Evolutionary conservation across 2,113 vertebrate genomes (phyloP), one percentile per base, ranked within the genome.

Genomic region (Dicerorhinus sumatrensis): DNA sequence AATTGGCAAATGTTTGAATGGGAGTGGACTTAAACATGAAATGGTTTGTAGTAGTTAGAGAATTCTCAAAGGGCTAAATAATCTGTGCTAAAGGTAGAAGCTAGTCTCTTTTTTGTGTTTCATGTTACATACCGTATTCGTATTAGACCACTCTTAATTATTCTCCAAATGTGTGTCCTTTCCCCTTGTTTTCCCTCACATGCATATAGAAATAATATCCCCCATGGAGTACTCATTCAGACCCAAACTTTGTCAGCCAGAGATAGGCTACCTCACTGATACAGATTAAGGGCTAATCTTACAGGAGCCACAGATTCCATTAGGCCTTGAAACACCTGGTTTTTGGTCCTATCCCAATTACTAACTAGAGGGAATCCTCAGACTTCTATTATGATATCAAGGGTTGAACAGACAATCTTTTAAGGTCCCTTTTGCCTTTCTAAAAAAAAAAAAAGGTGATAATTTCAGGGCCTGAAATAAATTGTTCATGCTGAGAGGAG

Each of bases 1-100:
- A 60, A 87, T 62, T 96, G 91, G 63, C 77, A 80, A 8, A 20
- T 60, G 60, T 97, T 91, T 95, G 36, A 88, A 95, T 65, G 90
- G 69, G 31, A 62, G 11, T 63, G 70, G 25, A 88, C 27, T 83
- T 82, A 70, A 94, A 48, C 65, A 25, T 84, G 69, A 89, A 73
- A 48, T 89, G 46, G 11, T 58, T 94, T 89, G 4, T 8, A 77
- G 4, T 31, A 58, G 27, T 87, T 83, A 60, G 51, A 73, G 39
- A 85, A 73, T 90, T 91, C 60, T 92, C 65, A 48, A 20, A 91
- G 81, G 81, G 16, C 39, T 82, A 46, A 94, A 7, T 21, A 25
- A 76, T 95, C 92, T 96, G 33, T 87, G 67, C 62, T 56, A 77
- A 81, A 75, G 42, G 77, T 73, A 20, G 76, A 88, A 89, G 14